Evolutionary conservation across 2,113 vertebrate species (phyloP), one percentile per base, ranked within the genome.

Genomic region (Cranoglanis bouderius): DNA sequence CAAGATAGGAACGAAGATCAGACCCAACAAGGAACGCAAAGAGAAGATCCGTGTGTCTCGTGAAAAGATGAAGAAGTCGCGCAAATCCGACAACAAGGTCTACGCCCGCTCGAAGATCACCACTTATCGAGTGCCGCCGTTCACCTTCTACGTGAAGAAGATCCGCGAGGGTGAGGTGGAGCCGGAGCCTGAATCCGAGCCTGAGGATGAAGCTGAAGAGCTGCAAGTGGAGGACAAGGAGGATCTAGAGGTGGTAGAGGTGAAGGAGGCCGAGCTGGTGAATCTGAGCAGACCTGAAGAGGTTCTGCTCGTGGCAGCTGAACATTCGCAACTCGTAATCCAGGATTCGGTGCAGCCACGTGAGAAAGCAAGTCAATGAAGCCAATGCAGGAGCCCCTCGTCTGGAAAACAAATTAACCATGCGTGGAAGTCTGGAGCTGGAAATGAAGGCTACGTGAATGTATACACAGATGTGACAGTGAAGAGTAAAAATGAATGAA

Each of bases 121-220:
- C 0, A 97, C 99, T 89, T 99, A 99, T 95, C 98, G 97, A 67
- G 98, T 99, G 88, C 98, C 98, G 0, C 98, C 98, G 5, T 99
- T 99, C 93, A 99, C 98, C 87, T 99, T 99, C 94, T 96, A 98
- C 0, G 98, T 99, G 70, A 99, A 99, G 96, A 99, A 99, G 94
- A 96, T 99, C 93, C 95, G 98, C 70, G 97, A 97, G 81, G 98
- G 98, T 0, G 96, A 96, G 91, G 96, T 95, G 87, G 98, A 98
- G 91, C 96, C 97, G 90, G 94, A 96, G 91, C 84, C 84, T 3
- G 85, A 90, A 32, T n/a, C 59, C 1, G 95, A 96, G 88, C 96
- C 53, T 96, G 96, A 96, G 92, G 96, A 97, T 86, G 97, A 97
- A 67, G 94, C 94, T 0, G 95, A 96, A 32, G 95, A 95, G 0